These are phyloP conservation scores for Drosophila testacea DNA, from an alignment of 2,888 invertebrate species.

Conservation along the genomic window DNA sequence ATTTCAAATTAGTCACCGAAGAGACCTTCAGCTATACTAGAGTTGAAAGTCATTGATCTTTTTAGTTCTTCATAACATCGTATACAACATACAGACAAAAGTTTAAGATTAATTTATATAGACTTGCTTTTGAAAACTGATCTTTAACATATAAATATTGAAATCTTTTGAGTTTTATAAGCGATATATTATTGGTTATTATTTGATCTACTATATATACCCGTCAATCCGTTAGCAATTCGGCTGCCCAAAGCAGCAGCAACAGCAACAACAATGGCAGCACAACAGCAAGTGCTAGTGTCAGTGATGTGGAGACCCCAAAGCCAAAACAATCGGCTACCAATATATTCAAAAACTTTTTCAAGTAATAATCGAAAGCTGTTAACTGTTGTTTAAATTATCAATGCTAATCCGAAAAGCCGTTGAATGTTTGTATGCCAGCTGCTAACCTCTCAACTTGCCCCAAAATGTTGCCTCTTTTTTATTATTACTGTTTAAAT, in stretches of 20 bases:
- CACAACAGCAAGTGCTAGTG: constrained; percentile 52
- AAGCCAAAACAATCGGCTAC: constrained; percentile 92
- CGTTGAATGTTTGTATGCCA: constrained; percentile 19
- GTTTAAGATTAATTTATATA: too few relatives aligned
- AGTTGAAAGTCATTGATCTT: too few relatives aligned
- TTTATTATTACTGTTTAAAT: background rate
- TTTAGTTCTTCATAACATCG: too few relatives aligned
- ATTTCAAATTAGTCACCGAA: too few relatives aligned
- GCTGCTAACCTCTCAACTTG: constrained; percentile 47
- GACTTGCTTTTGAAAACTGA: background rate
- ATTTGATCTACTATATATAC: constrained; percentile 22
- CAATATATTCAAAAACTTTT: constrained; percentile 97
- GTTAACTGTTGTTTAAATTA: constrained; percentile 29
- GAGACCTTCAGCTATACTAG: too few relatives aligned
- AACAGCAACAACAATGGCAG: constrained; percentile 62
- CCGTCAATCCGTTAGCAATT: constrained; percentile 54
- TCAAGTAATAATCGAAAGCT: constrained; percentile 90
- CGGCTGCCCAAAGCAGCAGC: constrained; percentile 56
- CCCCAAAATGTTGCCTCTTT: constrained; percentile 3
- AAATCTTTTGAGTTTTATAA: constrained; percentile 16
- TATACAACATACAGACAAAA: too few relatives aligned
- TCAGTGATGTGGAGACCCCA: constrained; percentile 77
- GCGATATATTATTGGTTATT: constrained; percentile 23
- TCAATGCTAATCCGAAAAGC: constrained; percentile 44
- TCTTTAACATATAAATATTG: constrained; percentile 5